Conservation (phyloP, 1,140 invertebrate species). For the Sarcophaga bullata region DNA sequence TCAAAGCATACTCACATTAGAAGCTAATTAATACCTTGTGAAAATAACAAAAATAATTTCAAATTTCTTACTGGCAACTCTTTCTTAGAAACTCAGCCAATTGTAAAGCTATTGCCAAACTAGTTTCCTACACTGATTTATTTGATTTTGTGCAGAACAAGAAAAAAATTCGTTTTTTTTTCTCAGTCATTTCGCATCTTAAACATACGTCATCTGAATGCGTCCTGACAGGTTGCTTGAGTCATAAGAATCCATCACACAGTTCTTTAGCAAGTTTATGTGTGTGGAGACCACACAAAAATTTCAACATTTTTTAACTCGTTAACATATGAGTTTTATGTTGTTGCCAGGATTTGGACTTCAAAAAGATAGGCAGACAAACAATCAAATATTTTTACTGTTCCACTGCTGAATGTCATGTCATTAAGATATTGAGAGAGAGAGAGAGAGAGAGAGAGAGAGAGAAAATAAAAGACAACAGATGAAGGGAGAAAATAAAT, state of each 20-base stretch:
- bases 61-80: background rate
- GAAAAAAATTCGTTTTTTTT: background rate
- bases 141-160: background rate
- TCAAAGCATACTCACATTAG: too few relatives aligned
- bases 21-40: too few relatives aligned
- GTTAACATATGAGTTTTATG: background rate
- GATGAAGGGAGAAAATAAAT: too few relatives aligned
- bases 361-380: background rate
- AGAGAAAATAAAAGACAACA: too few relatives aligned
- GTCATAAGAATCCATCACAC: conserved; percentile 24
- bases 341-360: background rate
- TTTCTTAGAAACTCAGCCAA: background rate
- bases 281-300: conserved; percentile 32
- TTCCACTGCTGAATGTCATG: background rate
- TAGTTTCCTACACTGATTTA: conserved; percentile 37
- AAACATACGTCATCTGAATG: background rate
- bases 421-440: background rate
- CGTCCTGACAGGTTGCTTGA: background rate
- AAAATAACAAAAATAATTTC: too few relatives aligned
- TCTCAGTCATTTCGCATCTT: background rate
- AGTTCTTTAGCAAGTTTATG: conserved; percentile 7
- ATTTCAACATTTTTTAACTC: background rate
- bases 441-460: too few relatives aligned
- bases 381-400: background rate
- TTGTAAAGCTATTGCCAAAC: background rate